Evolutionary conservation across 2,888 invertebrate genomes (phyloP).

Genomic region (Athalia circularis): DNA sequence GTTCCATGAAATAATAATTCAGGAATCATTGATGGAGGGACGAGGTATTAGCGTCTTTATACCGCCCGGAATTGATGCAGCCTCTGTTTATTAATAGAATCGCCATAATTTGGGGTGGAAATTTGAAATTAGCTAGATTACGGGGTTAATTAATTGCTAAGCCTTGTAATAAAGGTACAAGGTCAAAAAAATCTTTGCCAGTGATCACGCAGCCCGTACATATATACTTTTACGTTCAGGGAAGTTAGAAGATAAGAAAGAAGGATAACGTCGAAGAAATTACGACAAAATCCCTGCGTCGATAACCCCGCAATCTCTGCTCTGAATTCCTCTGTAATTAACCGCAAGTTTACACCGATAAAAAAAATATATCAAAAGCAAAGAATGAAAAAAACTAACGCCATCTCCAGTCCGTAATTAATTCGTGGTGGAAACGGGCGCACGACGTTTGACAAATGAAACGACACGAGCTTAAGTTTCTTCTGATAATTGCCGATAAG

Average conservation of each 20-base stretch:
- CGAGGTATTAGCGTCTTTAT: neutral
- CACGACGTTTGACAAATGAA: neutral
- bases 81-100: constrained; percentile 28
- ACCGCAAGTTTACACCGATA: too few relatives aligned
- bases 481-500: neutral
- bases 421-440: too few relatives aligned
- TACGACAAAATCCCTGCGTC: too few relatives aligned
- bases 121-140: neutral
- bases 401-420: neutral
- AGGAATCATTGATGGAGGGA: neutral
- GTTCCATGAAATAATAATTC: neutral
- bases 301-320: too few relatives aligned
- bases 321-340: too few relatives aligned
- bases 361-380: neutral
- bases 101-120: constrained; percentile 1
- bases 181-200: too few relatives aligned
- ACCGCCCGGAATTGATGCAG: neutral
- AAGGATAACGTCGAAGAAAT: too few relatives aligned
- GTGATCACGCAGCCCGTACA: too few relatives aligned
- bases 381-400: neutral
- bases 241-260: too few relatives aligned
- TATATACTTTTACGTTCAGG: too few relatives aligned
- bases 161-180: neutral
- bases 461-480: neutral
- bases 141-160: constrained; percentile 26